Conservation (phyloP, 2,797 vertebrate species). For the Tapera naevia region DNA sequence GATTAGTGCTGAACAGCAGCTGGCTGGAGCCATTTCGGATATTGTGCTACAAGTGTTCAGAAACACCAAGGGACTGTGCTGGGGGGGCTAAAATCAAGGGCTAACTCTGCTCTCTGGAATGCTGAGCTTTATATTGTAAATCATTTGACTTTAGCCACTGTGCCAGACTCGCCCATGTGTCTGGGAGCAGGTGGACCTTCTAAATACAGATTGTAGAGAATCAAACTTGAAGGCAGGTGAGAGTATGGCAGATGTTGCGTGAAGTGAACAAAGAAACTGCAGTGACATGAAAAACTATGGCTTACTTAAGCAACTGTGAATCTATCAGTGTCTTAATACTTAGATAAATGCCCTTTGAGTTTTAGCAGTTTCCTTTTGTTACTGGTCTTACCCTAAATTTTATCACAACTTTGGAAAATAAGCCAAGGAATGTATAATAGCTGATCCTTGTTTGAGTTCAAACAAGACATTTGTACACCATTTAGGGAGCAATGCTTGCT, state of each 20-base stretch:
- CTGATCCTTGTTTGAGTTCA: background rate
- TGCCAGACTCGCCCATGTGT: background rate
- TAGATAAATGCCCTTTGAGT: background rate
- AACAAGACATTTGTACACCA: background rate
- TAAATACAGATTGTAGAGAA: background rate
- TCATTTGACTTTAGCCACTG: background rate
- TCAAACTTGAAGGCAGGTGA: background rate
- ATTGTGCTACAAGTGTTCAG: conserved; percentile 8
- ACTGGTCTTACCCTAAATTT: background rate
- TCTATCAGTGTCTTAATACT: background rate
- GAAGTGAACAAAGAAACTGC: background rate
- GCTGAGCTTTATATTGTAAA: background rate
- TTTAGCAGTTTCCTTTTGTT: background rate
- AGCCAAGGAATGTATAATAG: background rate
- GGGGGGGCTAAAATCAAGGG: background rate
- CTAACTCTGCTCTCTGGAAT: background rate
- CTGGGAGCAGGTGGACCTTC: background rate
- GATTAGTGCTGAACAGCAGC: conserved; percentile 33
- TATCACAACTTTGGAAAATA: background rate
- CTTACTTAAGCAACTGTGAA: background rate
- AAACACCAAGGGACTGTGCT: background rate
- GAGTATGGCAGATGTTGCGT: background rate
- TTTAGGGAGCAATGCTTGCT: background rate
- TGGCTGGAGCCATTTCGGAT: conserved; percentile 12
- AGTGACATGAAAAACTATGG: background rate